Conservation (phyloP, 2,113 vertebrate genomes). For the Andinoacara biseriatus region DNA sequence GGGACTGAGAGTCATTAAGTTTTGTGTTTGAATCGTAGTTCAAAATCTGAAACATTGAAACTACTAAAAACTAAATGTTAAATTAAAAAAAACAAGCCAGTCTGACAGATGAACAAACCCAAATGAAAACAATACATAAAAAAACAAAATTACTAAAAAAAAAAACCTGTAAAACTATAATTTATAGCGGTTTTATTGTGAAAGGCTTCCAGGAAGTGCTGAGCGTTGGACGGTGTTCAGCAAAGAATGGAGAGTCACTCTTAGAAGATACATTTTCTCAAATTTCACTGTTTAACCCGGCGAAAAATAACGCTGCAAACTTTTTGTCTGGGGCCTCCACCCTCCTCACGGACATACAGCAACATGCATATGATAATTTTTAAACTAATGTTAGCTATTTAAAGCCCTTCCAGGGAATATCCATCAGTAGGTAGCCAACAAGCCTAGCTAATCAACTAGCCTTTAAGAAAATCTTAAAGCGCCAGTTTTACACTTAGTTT, state of each 20-base stretch:
- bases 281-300: not conserved
- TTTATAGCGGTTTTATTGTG: conserved; percentile 13
- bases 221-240: rapidly evolving
- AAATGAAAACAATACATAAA: too few relatives aligned
- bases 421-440: not conserved
- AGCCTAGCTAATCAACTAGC: conserved; percentile 6
- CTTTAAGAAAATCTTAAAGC: not conserved
- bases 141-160: too few relatives aligned
- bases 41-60: too few relatives aligned
- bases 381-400: not conserved
- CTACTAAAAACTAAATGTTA: too few relatives aligned
- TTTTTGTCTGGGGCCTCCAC: not conserved
- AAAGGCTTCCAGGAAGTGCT: not conserved
- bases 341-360: not conserved
- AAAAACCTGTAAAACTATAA: too few relatives aligned
- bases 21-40: too few relatives aligned
- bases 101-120: too few relatives aligned
- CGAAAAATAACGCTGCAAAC: not conserved
- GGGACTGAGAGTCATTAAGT: too few relatives aligned
- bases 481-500: not conserved
- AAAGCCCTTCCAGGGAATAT: not conserved
- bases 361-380: not conserved
- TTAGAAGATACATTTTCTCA: not conserved
- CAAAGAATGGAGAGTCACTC: not conserved
- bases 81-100: too few relatives aligned